Evolutionary conservation across 2,113 vertebrate species (phyloP), one percentile per base, ranked within the genome.

Genomic region (Alethe castanea): DNA sequence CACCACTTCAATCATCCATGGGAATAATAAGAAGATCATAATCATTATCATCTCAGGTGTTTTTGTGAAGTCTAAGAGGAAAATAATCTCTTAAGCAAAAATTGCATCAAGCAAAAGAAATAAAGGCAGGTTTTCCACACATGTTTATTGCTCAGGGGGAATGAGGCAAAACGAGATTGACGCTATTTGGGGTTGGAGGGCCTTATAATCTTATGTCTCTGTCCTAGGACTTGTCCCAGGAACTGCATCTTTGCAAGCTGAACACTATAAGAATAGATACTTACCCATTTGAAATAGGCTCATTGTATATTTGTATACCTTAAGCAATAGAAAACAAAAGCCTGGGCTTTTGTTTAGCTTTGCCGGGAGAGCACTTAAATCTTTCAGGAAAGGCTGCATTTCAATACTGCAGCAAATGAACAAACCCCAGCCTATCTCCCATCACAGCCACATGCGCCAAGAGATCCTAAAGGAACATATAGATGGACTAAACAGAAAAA

Each of bases 281-380:
- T 65, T 62, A 73, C 45, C 54, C 12, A 23, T 67, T 78, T 74
- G 53, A 90, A 82, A 86, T 2, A 60, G 19, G 35, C 3, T 84
- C 3, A 84, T 54, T 56, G 29, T 86, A 48, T 72, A 77, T 62
- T 64, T 3, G 4, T 52, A 67, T 81, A 96, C 47, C 81, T 90
- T 80, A 50, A 89, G 56, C 73, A 89, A 88, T 4, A 83, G 53
- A 83, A 94, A 86, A 93, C 38, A 89, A 80, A 96, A 91, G 62
- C 61, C 29, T 62, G 28, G 26, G 38, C 13, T 88, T 94, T 91
- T 91, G 65, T 85, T 89, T 50, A 53, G 18, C 42, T 90, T 66
- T 82, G 86, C 50, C 0, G 2, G 81, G 65, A 77, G 47, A 91
- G 87, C 69, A 70, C 86, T 92, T 90, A 96, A 90, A 83, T 84